Conservation (phyloP, 1,140 invertebrate genomes). For the Apolygus lucorum region DNA sequence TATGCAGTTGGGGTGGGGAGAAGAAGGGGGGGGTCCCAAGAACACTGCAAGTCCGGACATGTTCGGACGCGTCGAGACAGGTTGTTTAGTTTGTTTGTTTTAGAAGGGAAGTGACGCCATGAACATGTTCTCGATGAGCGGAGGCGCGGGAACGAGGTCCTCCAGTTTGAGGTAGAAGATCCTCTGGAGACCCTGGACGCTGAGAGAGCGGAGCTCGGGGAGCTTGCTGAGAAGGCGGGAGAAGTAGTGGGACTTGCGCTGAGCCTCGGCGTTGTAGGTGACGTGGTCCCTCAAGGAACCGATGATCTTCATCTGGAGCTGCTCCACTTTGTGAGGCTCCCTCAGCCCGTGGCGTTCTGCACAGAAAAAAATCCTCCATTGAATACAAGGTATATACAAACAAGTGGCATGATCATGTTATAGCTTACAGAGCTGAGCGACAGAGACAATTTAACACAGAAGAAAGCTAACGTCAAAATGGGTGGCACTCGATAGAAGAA, state of each 20-base stretch:
- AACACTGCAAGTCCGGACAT: no score
- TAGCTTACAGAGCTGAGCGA: no score
- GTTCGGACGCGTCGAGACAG: no score
- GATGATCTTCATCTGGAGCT: conserved; percentile 91
- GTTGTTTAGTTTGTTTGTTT: conserved; percentile 23
- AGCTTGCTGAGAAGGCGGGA: conserved; percentile 82
- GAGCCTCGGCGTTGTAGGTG: conserved; percentile 84
- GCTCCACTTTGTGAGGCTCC: conserved; percentile 84
- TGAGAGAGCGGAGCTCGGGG: conserved; percentile 81
- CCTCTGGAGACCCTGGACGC: conserved; percentile 83
- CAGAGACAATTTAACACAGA: no score
- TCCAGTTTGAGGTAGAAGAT: conserved; percentile 92
- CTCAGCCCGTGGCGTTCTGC: conserved; percentile 85
- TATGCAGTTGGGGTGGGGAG: no score
- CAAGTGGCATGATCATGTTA: no score
- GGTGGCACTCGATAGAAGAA: no score
- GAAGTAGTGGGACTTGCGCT: conserved; percentile 81
- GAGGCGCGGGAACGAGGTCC: conserved; percentile 81
- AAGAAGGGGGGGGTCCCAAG: no score
- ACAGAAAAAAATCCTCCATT: conserved; percentile 31
- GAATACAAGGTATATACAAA: neutral
- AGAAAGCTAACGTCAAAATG: no score
- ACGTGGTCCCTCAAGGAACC: conserved; percentile 87
- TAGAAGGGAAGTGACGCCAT: conserved; percentile 86
- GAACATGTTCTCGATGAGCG: conserved; percentile 90